A percentile compares a stretch with the other conserved stretches of the same genome.
phyloP scores from a whole-genome alignment of 1,140 invertebrate genomes.

The Bombus cullumanus region DNA sequence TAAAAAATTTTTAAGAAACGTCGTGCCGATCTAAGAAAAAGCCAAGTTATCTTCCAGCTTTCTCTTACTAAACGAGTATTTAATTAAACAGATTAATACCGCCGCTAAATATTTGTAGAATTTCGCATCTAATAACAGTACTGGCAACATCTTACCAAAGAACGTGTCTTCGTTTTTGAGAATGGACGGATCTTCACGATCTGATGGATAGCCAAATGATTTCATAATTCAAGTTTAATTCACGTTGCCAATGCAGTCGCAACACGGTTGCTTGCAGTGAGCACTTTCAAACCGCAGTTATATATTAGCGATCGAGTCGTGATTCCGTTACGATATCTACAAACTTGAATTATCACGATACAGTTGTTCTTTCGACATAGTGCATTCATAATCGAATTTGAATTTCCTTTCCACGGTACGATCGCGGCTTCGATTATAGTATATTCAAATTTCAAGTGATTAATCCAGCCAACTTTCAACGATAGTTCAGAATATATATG shows the following conservation, averaged over 20 bases:
- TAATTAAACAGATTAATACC: constrained; percentile 32
- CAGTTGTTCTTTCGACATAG: background rate
- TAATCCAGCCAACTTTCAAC: background rate
- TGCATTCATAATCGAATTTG: background rate
- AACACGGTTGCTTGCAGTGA: background rate
- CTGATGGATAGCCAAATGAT: background rate
- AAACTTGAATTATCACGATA: constrained; percentile 14
- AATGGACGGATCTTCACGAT: background rate
- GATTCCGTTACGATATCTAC: background rate
- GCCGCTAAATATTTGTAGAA: constrained; percentile 38
- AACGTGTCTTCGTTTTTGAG: constrained; percentile 66
- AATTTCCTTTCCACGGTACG: background rate
- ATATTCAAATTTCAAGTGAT: background rate
- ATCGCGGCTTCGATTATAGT: background rate
- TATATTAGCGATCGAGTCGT: background rate
- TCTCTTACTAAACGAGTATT: constrained; percentile 5
- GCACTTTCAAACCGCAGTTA: background rate
- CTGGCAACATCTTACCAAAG: constrained; percentile 70
- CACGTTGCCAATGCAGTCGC: background rate
- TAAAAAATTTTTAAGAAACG: background rate
- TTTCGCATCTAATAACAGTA: constrained; percentile 66
- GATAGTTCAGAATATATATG: background rate
- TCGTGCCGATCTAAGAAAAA: no score
- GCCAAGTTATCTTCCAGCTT: constrained; percentile 5
- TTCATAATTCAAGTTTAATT: background rate